Evolutionary conservation across 2,888 invertebrate species (phyloP).

Genomic region (Drosophila engyochracea): DNA sequence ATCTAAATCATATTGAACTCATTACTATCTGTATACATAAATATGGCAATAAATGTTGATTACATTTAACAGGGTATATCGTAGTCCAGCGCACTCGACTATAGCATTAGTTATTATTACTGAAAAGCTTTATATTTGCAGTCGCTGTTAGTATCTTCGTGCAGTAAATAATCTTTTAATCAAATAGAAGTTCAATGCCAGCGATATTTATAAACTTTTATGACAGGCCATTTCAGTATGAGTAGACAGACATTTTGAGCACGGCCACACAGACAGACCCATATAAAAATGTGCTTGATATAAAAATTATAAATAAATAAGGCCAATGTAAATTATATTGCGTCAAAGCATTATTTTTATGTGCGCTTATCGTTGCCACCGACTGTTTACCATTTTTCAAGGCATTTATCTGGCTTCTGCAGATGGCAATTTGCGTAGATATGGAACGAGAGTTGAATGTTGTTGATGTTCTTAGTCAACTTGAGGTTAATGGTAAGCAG

Average conservation of each 20-base stretch:
- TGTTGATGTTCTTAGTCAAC: constrained; percentile 15
- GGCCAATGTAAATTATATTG: constrained; percentile 50
- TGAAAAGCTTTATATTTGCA: neutral
- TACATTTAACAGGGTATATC: no score
- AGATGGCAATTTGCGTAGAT: constrained; percentile 62
- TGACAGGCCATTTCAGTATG: constrained; percentile 33
- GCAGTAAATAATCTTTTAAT: constrained; percentile 35
- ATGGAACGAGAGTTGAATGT: constrained; percentile 20
- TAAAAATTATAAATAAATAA: constrained; percentile 64
- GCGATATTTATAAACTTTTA: constrained; percentile 68
- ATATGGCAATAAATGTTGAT: no score
- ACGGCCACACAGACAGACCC: constrained; percentile 29
- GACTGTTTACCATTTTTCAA: constrained; percentile 44
- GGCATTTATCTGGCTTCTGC: constrained; percentile 40
- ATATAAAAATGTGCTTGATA: constrained; percentile 39
- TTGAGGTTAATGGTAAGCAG: constrained; percentile 21
- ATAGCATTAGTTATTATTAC: neutral
- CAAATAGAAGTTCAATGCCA: constrained; percentile 52
- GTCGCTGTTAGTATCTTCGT: constrained; percentile 6
- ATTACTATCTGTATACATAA: no score
- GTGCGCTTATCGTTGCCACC: constrained; percentile 39
- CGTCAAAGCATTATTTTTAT: constrained; percentile 45
- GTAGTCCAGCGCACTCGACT: neutral
- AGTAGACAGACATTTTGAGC: constrained; percentile 1
- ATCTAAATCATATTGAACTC: no score